phyloP scores from a whole-genome alignment of 37 sponge, comb jelly and placozoan species.

The Hexactinellida sp. region DNA sequence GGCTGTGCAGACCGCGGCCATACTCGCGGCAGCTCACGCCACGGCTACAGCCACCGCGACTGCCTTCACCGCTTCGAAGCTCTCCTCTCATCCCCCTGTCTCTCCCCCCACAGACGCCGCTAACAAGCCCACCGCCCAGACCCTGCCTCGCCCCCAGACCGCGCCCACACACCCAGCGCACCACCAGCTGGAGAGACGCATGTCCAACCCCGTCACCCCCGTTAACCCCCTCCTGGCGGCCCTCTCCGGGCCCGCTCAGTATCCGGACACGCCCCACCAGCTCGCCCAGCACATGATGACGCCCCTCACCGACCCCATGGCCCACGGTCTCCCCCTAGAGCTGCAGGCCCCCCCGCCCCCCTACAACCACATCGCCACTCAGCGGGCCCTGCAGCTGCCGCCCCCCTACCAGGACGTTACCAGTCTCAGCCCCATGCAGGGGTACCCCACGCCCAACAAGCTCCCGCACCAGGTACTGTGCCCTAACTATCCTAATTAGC shows the following conservation, averaged over 20 bases:
- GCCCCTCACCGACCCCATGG: neutral
- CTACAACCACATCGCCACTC: neutral
- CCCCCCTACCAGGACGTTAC: neutral
- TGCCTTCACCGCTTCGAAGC: neutral
- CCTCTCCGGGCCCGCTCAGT: neutral
- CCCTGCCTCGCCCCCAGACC: neutral
- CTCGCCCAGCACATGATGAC: neutral
- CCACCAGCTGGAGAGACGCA: constrained; percentile 4
- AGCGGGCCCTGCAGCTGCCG: neutral
- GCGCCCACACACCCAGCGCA: neutral
- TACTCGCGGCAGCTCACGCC: neutral
- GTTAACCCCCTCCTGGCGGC: constrained; percentile 2
- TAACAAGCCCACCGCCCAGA: neutral
- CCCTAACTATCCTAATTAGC: neutral
- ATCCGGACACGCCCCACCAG: neutral
- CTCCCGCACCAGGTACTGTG: neutral
- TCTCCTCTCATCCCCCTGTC: neutral
- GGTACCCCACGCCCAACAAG: neutral
- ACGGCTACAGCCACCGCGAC: neutral
- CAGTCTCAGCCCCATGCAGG: neutral
- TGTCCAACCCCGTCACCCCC: neutral
- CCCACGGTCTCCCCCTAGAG: neutral
- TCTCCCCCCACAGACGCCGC: neutral
- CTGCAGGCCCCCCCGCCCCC: neutral
- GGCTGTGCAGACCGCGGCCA: neutral